A percentile compares a stretch with the other conserved stretches of the same genome.
phyloP scores from a whole-genome alignment of 2,797 vertebrate genomes.

The Antrozous pallidus region DNA sequence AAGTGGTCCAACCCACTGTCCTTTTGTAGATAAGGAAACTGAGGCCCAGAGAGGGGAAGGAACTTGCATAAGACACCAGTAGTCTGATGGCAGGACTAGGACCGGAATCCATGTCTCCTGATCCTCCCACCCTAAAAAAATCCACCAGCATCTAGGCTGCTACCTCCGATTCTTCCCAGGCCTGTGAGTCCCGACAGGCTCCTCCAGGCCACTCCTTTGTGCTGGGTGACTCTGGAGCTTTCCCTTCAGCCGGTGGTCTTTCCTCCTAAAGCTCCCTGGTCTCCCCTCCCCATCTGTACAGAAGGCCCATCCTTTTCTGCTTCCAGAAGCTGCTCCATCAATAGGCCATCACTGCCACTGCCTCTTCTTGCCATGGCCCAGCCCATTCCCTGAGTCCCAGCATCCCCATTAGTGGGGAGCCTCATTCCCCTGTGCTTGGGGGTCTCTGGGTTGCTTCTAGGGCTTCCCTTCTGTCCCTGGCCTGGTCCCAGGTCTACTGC shows the following conservation, averaged over 20 bases:
- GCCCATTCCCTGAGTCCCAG: background rate
- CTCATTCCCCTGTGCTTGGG: background rate
- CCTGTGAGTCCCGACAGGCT: background rate
- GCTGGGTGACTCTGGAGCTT: background rate
- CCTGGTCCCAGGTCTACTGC: background rate
- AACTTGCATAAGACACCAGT: background rate
- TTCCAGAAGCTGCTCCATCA: conserved; percentile 22
- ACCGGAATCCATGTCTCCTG: background rate
- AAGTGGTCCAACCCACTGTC: background rate
- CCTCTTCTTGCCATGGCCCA: background rate
- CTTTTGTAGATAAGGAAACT: background rate
- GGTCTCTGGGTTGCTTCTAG: background rate
- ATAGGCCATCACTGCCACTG: background rate
- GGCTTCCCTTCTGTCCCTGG: background rate
- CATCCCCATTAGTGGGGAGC: background rate
- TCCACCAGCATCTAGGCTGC: background rate
- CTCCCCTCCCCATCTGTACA: background rate
- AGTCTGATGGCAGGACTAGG: background rate
- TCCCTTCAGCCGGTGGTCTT: background rate
- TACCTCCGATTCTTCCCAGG: background rate
- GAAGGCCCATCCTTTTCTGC: background rate
- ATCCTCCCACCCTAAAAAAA: background rate
- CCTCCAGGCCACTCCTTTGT: background rate
- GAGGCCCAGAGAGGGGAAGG: background rate
- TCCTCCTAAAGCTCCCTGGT: background rate